Evolutionary conservation across 2,888 invertebrate species (phyloP).

Genomic region (Ennomos fuscantarius): DNA sequence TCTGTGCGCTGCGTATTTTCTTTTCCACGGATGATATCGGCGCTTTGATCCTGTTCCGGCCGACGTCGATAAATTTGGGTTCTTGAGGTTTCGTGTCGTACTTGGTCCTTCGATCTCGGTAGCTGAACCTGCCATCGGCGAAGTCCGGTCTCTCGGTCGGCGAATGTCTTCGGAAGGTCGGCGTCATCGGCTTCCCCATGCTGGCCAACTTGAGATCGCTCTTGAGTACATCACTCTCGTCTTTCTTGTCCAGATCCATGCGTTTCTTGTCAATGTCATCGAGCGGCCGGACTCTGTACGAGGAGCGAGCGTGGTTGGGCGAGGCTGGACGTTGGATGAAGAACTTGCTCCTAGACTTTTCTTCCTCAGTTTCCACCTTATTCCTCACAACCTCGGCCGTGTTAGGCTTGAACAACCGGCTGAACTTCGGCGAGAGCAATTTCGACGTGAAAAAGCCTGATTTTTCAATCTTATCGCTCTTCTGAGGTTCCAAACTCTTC

Average conservation of each 20-base stretch:
- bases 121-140: slow-evolving; percentile 73
- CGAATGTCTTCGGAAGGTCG: slow-evolving; percentile 69
- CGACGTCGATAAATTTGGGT: slow-evolving; percentile 60
- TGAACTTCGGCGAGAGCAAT: slow-evolving; percentile 74
- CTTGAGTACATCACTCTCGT: slow-evolving; percentile 59
- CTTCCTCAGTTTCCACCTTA: slow-evolving; percentile 54
- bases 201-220: slow-evolving; percentile 73
- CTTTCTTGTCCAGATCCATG: slow-evolving; percentile 37
- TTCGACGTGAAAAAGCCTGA: slow-evolving; percentile 70
- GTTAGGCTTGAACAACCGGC: slow-evolving; percentile 71
- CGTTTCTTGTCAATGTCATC: slow-evolving; percentile 25
- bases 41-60: slow-evolving; percentile 63
- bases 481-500: slow-evolving; percentile 51
- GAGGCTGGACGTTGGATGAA: slow-evolving; percentile 71
- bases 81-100: slow-evolving; percentile 50
- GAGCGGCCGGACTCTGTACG: slow-evolving; percentile 64
- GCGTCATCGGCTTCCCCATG: slow-evolving; percentile 79
- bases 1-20: slow-evolving; percentile 29
- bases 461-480: slow-evolving; percentile 54
- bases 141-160: slow-evolving; percentile 62
- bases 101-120: slow-evolving; percentile 59
- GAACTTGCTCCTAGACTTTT: slow-evolving; percentile 75
- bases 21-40: slow-evolving; percentile 42
- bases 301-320: slow-evolving; percentile 55
- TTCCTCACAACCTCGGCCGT: slow-evolving; percentile 57